Base-by-base conservation (phyloP, 2,797 vertebrate genomes). In the Pygocentrus nattereri region DNA sequence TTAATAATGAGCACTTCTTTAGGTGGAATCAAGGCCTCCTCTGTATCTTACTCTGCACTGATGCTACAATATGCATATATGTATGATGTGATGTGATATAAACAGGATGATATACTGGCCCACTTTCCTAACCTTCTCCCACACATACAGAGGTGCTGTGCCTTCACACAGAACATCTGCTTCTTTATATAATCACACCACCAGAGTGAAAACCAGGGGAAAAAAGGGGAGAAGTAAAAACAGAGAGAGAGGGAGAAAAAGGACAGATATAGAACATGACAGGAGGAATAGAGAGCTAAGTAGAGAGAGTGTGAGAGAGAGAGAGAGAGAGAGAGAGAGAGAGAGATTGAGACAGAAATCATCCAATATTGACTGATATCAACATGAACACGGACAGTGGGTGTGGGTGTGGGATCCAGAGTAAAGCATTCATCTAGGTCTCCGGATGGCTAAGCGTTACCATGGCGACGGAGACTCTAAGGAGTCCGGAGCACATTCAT, bases 381-480 rank as follows among this genome's bases (percentile, higher is more conserved):
- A 44, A 47, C 41, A 44, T n/a, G 21, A 68, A 25, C 65, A 47
- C 15, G 41, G 31, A 68, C 38, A 65, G 62, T 30, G 27, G 18
- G 31, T 68, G 11, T 64, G 16, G 30, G 30, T 65, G 15, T 18
- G 25, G 27, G 80, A 76, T 72, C 59, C 80, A 72, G 74, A 77
- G 74, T 27, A 41, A 62, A 47, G 30, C 27, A 23, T 64, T 76
- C 74, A 72, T 72, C 58, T 77, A 82, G 67, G 74, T 76, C 68
- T 82, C 58, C 10, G 80, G 74, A 72, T 77, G 74, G 58, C 58
- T 77, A n/a, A 38, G 72, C 19, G 77, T 83, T 79, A 59, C 75
- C 76, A 74, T n/a, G 70, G 70, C 56, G 72, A 83, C 62, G 34
- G 77, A 44, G 76, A 82, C 81, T 78, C 76, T 47, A 73, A 78